These are phyloP conservation scores for Mesodorylaimus sp. DNA, from an alignment of 2,888 invertebrate species.

Conservation along the genomic window DNA sequence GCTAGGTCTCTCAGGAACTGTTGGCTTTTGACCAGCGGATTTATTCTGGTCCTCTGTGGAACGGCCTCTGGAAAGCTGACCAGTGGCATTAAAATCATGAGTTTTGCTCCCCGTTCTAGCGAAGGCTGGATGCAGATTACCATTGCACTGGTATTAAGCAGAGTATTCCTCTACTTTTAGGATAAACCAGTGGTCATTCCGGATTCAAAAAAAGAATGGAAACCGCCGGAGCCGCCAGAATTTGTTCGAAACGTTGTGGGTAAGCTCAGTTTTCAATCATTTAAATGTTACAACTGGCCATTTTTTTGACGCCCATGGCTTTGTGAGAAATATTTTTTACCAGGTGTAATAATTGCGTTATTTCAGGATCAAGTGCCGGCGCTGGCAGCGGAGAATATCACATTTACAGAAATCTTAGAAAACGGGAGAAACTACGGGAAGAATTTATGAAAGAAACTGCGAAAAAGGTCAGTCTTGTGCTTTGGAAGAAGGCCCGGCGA, in stretches of 20 bases:
- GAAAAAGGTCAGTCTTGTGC: slow-evolving; percentile 44
- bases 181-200: slow-evolving; percentile 72
- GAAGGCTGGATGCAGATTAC: background rate
- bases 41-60: too few species aligned
- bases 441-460: slow-evolving; percentile 73
- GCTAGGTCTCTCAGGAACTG: too few species aligned
- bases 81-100: too few species aligned
- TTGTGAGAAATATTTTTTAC: background rate
- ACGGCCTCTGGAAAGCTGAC: too few species aligned
- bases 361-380: slow-evolving; percentile 68
- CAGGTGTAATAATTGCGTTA: slow-evolving; percentile 2
- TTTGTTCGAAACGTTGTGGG: slow-evolving; percentile 94
- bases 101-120: too few species aligned
- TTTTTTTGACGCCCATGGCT: background rate
- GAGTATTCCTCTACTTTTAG: slow-evolving; percentile 37
- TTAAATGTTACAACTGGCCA: slow-evolving; percentile 2
- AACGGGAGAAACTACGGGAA: slow-evolving; percentile 84
- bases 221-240: slow-evolving; percentile 59
- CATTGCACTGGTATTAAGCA: background rate
- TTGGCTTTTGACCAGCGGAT: too few species aligned
- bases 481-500: slow-evolving; percentile 4
- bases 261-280: slow-evolving; percentile 16
- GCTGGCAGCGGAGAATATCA: slow-evolving; percentile 97
- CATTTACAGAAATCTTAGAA: slow-evolving; percentile 75
- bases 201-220: slow-evolving; percentile 54